Evolutionary conservation across 2,113 vertebrate species (phyloP), one percentile per base, ranked within the genome.

Genomic region (Empidonax alnorum): DNA sequence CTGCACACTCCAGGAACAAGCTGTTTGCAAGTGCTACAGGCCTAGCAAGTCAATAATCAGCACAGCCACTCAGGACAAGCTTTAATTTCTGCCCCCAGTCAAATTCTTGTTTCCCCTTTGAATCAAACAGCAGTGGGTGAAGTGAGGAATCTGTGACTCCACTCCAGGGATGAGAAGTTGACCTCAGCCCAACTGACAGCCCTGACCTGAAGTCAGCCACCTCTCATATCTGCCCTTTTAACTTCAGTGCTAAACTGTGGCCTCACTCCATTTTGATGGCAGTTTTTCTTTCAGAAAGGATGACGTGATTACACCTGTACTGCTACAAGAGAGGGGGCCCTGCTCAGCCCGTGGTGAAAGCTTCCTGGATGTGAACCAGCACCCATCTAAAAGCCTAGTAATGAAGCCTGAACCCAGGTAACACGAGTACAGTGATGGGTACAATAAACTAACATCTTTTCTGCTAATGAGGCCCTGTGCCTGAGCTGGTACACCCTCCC

Each of bases 51-150:
- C 62, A 88, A 25, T 27, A 61, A 65, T 22, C 27, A 46, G 53
- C 28, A 89, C 1, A 73, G 42, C 7, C n/a, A 74, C 41, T 76
- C 10, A 2, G 8, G 23, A 58, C 0, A 0, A 75, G 6, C 41
- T 53, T 85, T 75, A 46, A 69, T 66, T 91, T 81, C 62, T 49
- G 14, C 21, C 8, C 28, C 23, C 46, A 25, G 44, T 39, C 46
- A 68, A 75, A 68, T 52, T 56, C 42, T 63, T 19, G 39, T 49
- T 93, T 59, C 73, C 58, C 55, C 65, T 94, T 44, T 49, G 69
- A 33, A 56, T 35, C 28, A 20, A 74, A 76, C 12, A 84, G 41
- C 18, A 59, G 35, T 6, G 24, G 30, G n/a, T 39, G 25, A 92
- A 84, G 55, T 10, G 52, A n/a, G 16, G 16, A 73, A 77, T 37